Evolutionary conservation across 2,797 vertebrate genomes (phyloP).

Genomic region (Mormyrus hasselquistii): DNA sequence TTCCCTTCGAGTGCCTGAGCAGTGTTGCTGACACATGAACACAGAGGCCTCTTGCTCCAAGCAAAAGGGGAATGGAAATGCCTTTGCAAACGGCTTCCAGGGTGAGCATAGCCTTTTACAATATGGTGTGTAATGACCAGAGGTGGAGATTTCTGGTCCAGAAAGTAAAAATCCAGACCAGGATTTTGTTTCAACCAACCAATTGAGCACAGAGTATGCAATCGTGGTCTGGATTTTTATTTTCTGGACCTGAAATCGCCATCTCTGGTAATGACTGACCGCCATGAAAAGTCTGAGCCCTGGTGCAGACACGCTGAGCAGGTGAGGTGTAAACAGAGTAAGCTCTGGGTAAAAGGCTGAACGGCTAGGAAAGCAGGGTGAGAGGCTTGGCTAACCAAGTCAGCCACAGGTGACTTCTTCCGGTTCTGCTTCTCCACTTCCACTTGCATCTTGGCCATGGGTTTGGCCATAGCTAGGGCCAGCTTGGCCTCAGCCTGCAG

Average conservation of each 20-base stretch:
- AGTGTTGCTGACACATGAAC: conserved; percentile 54
- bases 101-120: background rate
- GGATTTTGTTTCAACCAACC: too few relatives aligned
- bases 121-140: background rate
- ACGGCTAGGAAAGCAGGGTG: background rate
- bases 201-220: too few relatives aligned
- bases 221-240: too few relatives aligned
- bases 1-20: conserved; percentile 45
- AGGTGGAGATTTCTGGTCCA: too few relatives aligned
- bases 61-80: conserved; percentile 40
- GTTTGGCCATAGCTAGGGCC: conserved; percentile 95
- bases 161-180: too few relatives aligned
- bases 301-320: background rate
- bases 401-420: conserved; percentile 95
- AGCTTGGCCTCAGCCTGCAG: conserved; percentile 93
- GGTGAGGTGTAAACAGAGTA: background rate
- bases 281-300: background rate
- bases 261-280: too few relatives aligned
- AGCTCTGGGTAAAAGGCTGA: background rate
- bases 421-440: conserved; percentile 98
- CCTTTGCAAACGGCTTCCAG: conserved; percentile 36
- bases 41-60: conserved; percentile 9
- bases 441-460: conserved; percentile 99
- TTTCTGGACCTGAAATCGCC: too few relatives aligned
- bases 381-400: conserved; percentile 68